These are phyloP conservation scores for Ictalurus punctatus DNA, from an alignment of 2,113 vertebrate species.

Conservation along the genomic window DNA sequence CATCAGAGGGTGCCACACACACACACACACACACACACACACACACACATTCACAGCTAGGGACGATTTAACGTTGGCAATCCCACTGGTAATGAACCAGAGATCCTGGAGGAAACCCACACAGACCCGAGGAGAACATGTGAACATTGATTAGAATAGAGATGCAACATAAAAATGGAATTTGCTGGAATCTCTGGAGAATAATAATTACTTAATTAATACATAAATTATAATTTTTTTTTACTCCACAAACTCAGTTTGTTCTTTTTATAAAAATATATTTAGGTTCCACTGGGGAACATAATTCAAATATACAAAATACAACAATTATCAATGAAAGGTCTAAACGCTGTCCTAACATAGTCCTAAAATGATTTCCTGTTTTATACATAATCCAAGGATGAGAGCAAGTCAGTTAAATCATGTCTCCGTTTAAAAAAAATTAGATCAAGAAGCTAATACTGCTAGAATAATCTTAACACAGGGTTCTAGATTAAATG, in stretches of 20 bases:
- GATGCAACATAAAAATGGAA: not conserved
- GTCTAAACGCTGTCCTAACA: too few relatives aligned
- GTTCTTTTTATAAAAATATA: constrained; percentile 5
- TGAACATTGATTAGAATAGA: not conserved
- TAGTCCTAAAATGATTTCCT: not conserved
- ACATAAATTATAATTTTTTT: not conserved
- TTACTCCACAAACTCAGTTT: not conserved
- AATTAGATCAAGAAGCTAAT: not conserved
- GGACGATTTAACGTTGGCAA: not conserved
- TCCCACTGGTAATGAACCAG: not conserved
- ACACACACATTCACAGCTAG: not conserved
- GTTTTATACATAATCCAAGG: not conserved
- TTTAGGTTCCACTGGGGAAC: not conserved
- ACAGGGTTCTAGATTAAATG: not conserved
- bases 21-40: not conserved
- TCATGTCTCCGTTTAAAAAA: not conserved
- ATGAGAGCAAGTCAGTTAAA: not conserved
- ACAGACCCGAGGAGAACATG: not conserved
- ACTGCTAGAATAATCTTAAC: not conserved
- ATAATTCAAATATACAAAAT: constrained; percentile 2
- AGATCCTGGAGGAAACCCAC: not conserved
- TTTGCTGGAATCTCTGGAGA: not conserved
- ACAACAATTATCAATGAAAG: not conserved
- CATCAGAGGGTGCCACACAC: not conserved
- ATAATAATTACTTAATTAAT: not conserved